phyloP scores from a whole-genome alignment of 2,113 vertebrate genomes.

The Bagarius yarrelli region DNA sequence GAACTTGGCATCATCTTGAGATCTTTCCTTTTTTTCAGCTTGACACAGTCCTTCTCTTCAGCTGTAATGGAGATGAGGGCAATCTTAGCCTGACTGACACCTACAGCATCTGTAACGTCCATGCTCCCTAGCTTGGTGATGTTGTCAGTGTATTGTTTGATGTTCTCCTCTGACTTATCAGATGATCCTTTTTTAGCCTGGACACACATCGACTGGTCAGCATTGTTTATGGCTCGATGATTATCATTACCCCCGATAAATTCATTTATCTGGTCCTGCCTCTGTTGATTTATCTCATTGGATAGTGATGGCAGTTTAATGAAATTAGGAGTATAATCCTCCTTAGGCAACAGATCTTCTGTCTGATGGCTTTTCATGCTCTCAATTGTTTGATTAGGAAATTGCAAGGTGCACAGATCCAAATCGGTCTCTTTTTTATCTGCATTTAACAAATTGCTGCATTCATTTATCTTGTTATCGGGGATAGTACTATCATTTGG shows the following conservation, averaged over 20 bases:
- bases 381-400: constrained; percentile 48
- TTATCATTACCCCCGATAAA: constrained; percentile 52
- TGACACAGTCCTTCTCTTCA: constrained; percentile 64
- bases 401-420: constrained; percentile 47
- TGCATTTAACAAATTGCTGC: constrained; percentile 39
- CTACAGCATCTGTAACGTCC: constrained; percentile 59
- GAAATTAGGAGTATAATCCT: constrained; percentile 28
- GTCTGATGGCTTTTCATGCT: constrained; percentile 55
- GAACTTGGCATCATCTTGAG: constrained; percentile 65
- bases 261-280: constrained; percentile 55
- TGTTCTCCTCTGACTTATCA: constrained; percentile 58
- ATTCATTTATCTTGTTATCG: constrained; percentile 45
- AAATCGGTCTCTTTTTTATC: constrained; percentile 48
- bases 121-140: constrained; percentile 50
- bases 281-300: constrained; percentile 50
- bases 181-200: constrained; percentile 62
- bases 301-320: constrained; percentile 51
- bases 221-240: constrained; percentile 54
- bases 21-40: constrained; percentile 81
- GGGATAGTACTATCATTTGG: constrained; percentile 49
- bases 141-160: constrained; percentile 54
- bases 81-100: constrained; percentile 58
- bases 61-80: constrained; percentile 46
- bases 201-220: constrained; percentile 56
- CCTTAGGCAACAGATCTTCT: constrained; percentile 40